Evolutionary conservation across 2,888 invertebrate genomes (phyloP).

Genomic region (Drosophila histrio): DNA sequence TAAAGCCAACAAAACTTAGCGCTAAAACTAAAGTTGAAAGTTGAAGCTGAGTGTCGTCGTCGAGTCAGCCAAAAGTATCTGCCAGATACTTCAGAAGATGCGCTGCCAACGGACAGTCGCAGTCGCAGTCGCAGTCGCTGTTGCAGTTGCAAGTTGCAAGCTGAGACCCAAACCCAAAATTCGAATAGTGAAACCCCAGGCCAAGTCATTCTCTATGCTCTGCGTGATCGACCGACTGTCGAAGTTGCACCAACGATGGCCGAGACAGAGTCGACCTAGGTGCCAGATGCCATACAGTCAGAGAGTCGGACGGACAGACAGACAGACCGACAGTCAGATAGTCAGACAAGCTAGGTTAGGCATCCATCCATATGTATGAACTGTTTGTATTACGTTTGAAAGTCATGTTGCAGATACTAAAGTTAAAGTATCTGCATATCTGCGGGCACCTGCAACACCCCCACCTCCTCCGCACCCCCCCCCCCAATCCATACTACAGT

Average conservation of each 20-base stretch:
- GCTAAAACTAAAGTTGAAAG: slow-evolving; percentile 72
- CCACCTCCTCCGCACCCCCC: background rate
- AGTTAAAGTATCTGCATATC: slow-evolving; percentile 67
- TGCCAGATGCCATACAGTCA: slow-evolving; percentile 43
- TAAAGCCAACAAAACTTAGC: slow-evolving; percentile 48
- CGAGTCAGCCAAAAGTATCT: slow-evolving; percentile 51
- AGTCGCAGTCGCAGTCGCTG: background rate
- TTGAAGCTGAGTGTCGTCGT: slow-evolving; percentile 63
- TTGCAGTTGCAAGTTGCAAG: background rate
- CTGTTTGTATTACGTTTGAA: slow-evolving; percentile 78
- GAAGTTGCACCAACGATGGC: slow-evolving; percentile 48
- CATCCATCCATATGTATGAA: slow-evolving; percentile 72
- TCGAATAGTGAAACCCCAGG: background rate
- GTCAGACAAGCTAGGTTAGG: slow-evolving; percentile 12
- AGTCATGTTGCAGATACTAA: slow-evolving; percentile 70
- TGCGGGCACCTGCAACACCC: slow-evolving; percentile 58
- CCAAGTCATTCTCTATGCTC: slow-evolving; percentile 32
- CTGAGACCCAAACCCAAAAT: slow-evolving; percentile 11
- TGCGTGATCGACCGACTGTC: slow-evolving; percentile 78
- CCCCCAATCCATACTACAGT: too few relatives aligned
- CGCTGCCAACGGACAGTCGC: slow-evolving; percentile 29
- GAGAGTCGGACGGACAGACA: slow-evolving; percentile 4
- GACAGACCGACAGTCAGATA: slow-evolving; percentile 9
- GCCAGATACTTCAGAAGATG: slow-evolving; percentile 58
- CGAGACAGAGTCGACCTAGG: slow-evolving; percentile 31